These are phyloP conservation scores for Sarcophaga rosellei DNA, from an alignment of 2,888 invertebrate species.

Conservation along the genomic window DNA sequence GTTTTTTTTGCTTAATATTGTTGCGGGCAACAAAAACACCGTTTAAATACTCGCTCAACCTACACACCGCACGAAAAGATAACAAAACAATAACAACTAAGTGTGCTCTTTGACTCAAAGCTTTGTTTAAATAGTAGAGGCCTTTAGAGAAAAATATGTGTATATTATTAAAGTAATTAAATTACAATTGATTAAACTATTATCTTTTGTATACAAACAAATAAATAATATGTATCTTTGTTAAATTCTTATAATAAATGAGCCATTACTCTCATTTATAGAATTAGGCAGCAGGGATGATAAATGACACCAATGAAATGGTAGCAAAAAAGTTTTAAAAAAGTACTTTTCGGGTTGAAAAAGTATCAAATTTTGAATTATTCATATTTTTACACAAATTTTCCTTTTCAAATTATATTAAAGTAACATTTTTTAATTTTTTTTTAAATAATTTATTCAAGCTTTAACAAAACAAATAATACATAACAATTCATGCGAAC, in stretches of 20 bases:
- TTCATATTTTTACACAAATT: no score
- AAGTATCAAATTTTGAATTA: no score
- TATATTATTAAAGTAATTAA: neutral
- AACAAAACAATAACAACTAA: neutral
- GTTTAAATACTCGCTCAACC: slow-evolving; percentile 47
- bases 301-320: no score
- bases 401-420: no score
- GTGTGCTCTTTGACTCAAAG: neutral
- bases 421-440: no score
- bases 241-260: neutral
- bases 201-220: neutral
- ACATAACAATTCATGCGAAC: no score
- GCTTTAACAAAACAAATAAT: no score
- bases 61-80: neutral
- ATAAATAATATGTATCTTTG: neutral
- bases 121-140: neutral
- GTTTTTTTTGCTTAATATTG: slow-evolving; percentile 43
- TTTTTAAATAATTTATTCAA: no score
- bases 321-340: no score
- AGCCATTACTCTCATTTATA: neutral
- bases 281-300: neutral
- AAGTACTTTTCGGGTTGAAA: no score
- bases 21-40: slow-evolving; percentile 10
- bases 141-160: neutral
- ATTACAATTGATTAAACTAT: neutral